Percentiles rank a stretch among this genome's conserved stretches.
Conservation (phyloP, 2,113 vertebrate genomes). For the Lepisosteus osseus region DNA sequence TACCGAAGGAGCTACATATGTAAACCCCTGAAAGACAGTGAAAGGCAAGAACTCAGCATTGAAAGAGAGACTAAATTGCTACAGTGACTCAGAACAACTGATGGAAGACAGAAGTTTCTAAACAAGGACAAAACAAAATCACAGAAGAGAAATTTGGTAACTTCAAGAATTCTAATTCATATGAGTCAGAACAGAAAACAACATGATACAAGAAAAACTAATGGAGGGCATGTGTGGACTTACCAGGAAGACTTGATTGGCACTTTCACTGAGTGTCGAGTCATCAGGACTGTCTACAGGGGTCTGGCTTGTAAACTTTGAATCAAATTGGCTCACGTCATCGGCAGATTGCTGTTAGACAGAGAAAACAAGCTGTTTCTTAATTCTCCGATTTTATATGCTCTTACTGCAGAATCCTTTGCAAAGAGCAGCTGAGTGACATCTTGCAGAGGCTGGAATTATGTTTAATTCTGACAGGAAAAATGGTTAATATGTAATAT, state of each 20-base stretch:
- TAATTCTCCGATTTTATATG: too few species aligned
- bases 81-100: too few species aligned
- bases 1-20: constrained; percentile 97
- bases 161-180: not conserved
- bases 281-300: constrained; percentile 97
- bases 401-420: too few species aligned
- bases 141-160: constrained; percentile 2
- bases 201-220: too few species aligned
- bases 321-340: constrained; percentile 98
- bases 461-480: too few species aligned
- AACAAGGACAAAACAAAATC: constrained; percentile 8
- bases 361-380: not conserved
- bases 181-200: not conserved
- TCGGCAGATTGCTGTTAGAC: constrained; percentile 90
- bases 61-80: too few species aligned
- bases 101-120: too few species aligned
- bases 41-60: too few species aligned
- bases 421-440: too few species aligned
- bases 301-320: constrained; percentile 98
- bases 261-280: constrained; percentile 97
- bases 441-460: too few species aligned
- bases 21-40: constrained; percentile 82
- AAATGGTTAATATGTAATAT: too few species aligned
- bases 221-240: constrained; percentile 29
- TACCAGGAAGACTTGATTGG: constrained; percentile 98